A percentile compares a stretch with the other conserved stretches of the same genome.
phyloP scores from a whole-genome alignment of 2,113 vertebrate species.

The Pardalotus punctatus region DNA sequence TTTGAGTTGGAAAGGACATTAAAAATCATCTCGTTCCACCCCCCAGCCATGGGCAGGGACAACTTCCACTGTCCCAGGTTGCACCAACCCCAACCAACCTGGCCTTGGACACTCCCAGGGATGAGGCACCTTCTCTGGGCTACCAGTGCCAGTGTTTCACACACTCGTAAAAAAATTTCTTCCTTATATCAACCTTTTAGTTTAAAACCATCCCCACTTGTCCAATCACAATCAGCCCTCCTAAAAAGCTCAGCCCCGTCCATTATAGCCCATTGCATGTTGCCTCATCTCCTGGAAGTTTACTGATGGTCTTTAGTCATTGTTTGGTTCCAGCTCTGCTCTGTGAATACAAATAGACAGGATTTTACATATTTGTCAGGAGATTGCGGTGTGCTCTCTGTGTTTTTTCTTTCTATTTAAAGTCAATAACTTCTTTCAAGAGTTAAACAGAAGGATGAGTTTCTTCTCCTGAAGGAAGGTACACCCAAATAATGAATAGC shows the following conservation, averaged over 20 bases:
- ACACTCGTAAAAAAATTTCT: not conserved
- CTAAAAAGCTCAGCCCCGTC: not conserved
- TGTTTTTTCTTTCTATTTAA: not conserved
- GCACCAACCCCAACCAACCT: not conserved
- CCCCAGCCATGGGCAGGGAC: not conserved
- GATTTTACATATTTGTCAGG: not conserved
- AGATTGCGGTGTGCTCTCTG: fast-evolving
- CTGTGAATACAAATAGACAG: not conserved
- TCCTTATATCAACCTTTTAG: not conserved
- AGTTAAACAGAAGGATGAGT: not conserved
- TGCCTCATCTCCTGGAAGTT: not conserved
- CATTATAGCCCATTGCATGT: not conserved
- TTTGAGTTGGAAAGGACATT: not conserved
- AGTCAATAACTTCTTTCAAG: not conserved
- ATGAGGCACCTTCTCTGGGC: not conserved
- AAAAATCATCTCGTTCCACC: not conserved
- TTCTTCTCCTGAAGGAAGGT: not conserved
- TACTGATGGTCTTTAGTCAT: not conserved
- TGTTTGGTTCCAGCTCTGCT: not conserved
- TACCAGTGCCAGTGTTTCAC: not conserved
- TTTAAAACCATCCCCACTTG: not conserved
- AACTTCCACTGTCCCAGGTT: not conserved
- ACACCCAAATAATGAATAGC: not conserved
- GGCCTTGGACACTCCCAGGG: not conserved
- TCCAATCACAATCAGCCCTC: not conserved